These are phyloP conservation scores for Melanaphis sacchari DNA, from an alignment of 1,140 invertebrate genomes.

Conservation along the genomic window DNA sequence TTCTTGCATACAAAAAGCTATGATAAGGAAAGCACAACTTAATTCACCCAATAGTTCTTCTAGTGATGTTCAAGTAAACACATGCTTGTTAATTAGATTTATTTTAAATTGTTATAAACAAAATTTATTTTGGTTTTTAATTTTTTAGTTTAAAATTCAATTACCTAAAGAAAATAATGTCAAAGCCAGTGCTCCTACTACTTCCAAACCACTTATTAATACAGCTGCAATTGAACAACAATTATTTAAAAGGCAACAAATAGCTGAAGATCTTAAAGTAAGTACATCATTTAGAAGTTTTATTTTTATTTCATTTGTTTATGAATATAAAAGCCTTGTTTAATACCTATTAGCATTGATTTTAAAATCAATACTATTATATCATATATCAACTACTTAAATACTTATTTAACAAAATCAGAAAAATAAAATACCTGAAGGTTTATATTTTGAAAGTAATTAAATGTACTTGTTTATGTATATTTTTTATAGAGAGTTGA, in stretches of 20 bases:
- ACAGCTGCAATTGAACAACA: constrained; percentile 60
- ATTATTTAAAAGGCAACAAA: constrained; percentile 69
- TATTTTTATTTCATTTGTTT: background rate
- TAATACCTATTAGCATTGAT: too few relatives aligned
- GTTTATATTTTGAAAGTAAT: background rate
- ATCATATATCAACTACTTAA: too few relatives aligned
- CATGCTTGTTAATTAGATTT: background rate
- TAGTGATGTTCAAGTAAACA: constrained; percentile 25
- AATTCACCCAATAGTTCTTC: constrained; percentile 27
- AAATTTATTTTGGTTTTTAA: background rate
- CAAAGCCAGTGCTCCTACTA: background rate
- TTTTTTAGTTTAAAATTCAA: constrained; percentile 45
- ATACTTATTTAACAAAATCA: too few relatives aligned
- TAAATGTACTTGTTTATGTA: background rate
- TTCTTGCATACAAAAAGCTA: constrained; percentile 51
- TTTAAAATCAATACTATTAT: too few relatives aligned
- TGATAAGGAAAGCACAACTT: constrained; percentile 51
- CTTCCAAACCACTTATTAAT: constrained; percentile 46
- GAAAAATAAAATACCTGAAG: too few relatives aligned
- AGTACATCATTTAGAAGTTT: constrained; percentile 55
- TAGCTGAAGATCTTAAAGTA: constrained; percentile 79
- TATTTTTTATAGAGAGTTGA: constrained; percentile 70
- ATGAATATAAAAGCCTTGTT: too few relatives aligned
- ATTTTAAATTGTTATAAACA: background rate
- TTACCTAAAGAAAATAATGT: background rate